A percentile compares a stretch with the other conserved stretches of the same genome.
Evolutionary conservation across 2,113 vertebrate species (phyloP).

Genomic region (Falco punctatus): DNA sequence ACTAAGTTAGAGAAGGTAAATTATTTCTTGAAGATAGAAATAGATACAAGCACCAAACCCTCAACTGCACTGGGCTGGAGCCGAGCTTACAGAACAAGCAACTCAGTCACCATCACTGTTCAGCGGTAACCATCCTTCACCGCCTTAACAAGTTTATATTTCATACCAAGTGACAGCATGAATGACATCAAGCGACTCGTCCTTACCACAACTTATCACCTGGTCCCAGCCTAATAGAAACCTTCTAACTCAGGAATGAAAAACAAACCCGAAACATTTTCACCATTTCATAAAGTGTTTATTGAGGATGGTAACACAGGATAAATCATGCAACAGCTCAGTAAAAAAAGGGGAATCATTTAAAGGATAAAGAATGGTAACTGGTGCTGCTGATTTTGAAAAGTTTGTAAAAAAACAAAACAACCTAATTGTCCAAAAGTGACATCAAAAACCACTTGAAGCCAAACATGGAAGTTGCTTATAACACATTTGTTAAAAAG

Average conservation of each 20-base stretch:
- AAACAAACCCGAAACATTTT: background rate
- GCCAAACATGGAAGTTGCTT: conserved; percentile 66
- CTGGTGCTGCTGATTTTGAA: conserved; percentile 70
- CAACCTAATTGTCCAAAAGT: conserved; percentile 63
- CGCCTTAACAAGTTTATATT: rapidly evolving
- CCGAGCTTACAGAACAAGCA: rapidly evolving
- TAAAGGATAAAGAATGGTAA: conserved; percentile 72
- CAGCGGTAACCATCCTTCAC: rapidly evolving
- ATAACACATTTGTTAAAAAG: conserved; percentile 51
- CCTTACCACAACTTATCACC: background rate
- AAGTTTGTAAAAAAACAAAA: conserved; percentile 57
- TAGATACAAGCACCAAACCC: rapidly evolving
- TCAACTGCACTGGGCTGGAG: background rate
- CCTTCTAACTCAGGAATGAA: background rate
- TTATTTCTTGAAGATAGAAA: background rate
- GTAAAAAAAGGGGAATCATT: conserved; percentile 74
- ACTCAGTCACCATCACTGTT: background rate
- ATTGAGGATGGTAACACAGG: conserved; percentile 82
- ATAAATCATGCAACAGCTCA: conserved; percentile 82
- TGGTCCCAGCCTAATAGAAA: background rate
- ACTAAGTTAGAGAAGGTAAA: background rate
- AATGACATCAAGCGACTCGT: rapidly evolving
- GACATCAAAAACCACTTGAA: conserved; percentile 49
- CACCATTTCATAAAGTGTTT: conserved; percentile 79
- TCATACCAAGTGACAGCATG: too few species aligned